Evolutionary conservation across 1,140 invertebrate species (phyloP), one percentile per base, ranked within the genome.

Genomic region (Hylyphantes graminicola): DNA sequence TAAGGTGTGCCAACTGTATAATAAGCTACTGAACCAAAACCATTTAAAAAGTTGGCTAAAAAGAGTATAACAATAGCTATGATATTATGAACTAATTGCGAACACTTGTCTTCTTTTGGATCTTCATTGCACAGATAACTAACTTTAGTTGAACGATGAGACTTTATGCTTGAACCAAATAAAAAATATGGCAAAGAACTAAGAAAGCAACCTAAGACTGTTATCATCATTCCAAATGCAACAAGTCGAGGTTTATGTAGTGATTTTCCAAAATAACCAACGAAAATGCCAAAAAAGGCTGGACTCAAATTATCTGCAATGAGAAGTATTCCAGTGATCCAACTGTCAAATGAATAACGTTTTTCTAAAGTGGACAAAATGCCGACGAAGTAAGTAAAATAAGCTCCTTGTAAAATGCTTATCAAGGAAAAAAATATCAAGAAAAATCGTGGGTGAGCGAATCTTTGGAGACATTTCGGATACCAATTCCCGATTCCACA

Each of bases 321-420:
- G n/a, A 88, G 48, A n/a, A 88, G 86, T 13, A 88, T 88, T 93
- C 93, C 93, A 75, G 93, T 94, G 54, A 93, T 93, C 88, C 93
- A 92, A 10, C 93, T 94, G 0, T 94, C 93, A 87, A 95, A 94
- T 87, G 94, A 94, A 88, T 94, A 96, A 85, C 94, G 76, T 13
- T 80, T 86, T 57, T 86, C 86, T 13, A 86, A 63, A 11, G 86
- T 86, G 21, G 86, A 85, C 48, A 81, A 70, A 74, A 86, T 85
- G 15, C 81, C 86, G 6, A 80, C 64, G 17, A 85, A 80, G 54
- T 86, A 86, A 55, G 86, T 79, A 68, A 85, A 79, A 72, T 85
- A 86, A 57, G 82, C 75, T 54, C 86, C 81, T 74, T 86, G 86
- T 48, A 85, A 54, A 64, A 86, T 55, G 19, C 86, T 72, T 0